Conservation (phyloP, 2,888 invertebrate species). For the Hirtodrosophila cameraria region DNA sequence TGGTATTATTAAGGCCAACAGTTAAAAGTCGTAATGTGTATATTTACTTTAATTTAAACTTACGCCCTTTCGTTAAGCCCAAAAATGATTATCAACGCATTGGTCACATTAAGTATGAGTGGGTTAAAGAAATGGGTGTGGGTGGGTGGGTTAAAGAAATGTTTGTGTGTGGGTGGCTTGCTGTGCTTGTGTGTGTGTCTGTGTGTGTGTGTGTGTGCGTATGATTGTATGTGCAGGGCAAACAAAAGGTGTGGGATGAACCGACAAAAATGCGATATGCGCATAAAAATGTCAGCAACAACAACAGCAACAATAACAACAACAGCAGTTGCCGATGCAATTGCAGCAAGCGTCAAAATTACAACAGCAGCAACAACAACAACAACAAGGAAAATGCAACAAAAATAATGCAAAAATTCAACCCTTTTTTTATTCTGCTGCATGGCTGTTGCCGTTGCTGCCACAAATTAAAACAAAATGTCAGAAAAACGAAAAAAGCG, state of each 20-base stretch:
- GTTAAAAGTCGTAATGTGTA: conserved; percentile 27
- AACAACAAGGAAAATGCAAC: conserved; percentile 47
- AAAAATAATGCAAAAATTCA: conserved; percentile 66
- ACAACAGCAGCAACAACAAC: conserved; percentile 52
- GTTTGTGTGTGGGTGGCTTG: conserved; percentile 3
- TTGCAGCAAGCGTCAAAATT: conserved; percentile 71
- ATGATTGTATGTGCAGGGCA: conserved; percentile 28
- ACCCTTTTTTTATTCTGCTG: conserved; percentile 69
- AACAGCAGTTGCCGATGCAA: conserved; percentile 60
- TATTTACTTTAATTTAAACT: conserved; percentile 22
- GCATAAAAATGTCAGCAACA: conserved; percentile 64
- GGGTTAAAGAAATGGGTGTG: not conserved
- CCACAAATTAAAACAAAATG: conserved; percentile 81
- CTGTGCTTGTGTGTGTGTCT: not conserved
- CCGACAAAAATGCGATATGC: conserved; percentile 75
- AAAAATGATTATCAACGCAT: conserved; percentile 46
- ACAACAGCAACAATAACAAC: conserved; percentile 34
- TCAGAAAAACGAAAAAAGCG: conserved; percentile 59
- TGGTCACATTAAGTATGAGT: conserved; percentile 32
- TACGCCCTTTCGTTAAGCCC: conserved; percentile 24
- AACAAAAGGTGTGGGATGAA: conserved; percentile 73
- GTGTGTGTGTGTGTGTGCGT: conserved; percentile 15
- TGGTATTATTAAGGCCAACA: conserved; percentile 18
- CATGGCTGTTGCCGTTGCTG: conserved; percentile 49
- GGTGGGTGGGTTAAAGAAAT: not conserved